These are phyloP conservation scores for Nyctereutes procyonoides DNA, from an alignment of 2,113 vertebrate genomes.

Conservation along the genomic window DNA sequence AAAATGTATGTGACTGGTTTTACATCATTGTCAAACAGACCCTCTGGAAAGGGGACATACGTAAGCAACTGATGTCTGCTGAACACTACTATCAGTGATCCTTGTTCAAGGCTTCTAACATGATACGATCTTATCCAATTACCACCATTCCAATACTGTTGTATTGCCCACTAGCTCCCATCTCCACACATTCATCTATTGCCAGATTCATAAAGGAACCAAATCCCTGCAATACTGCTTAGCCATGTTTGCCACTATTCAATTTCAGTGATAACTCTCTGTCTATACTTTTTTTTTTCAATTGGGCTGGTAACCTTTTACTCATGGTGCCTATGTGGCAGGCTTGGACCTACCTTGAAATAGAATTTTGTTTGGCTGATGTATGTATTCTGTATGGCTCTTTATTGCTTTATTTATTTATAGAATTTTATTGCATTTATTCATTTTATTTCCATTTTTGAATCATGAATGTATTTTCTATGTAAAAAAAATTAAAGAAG, in stretches of 20 bases:
- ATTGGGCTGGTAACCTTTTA: background rate
- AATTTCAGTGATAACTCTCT: slow-evolving; percentile 16
- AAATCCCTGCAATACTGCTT: background rate
- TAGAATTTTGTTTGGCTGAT: slow-evolving; percentile 1
- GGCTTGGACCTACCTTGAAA: background rate
- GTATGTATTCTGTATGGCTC: background rate
- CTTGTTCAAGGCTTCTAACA: background rate
- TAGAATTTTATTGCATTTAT: background rate
- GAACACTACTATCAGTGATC: background rate
- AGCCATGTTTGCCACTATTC: background rate
- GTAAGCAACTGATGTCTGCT: background rate
- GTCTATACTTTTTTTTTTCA: slow-evolving; percentile 5
- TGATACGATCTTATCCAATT: background rate
- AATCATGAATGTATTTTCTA: slow-evolving; percentile 5
- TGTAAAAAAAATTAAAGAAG: background rate
- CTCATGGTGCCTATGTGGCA: background rate
- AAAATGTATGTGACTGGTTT: background rate
- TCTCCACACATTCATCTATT: background rate
- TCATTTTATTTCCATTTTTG: slow-evolving; percentile 1
- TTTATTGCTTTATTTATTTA: background rate
- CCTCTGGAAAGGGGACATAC: background rate
- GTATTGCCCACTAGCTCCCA: background rate
- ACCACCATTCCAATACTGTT: background rate
- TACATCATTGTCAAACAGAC: background rate
- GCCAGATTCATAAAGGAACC: background rate